A percentile compares a stretch with the other conserved stretches of the same genome.
Evolutionary conservation across 2,888 invertebrate genomes (phyloP).

Genomic region (Yponomeuta malinellus): DNA sequence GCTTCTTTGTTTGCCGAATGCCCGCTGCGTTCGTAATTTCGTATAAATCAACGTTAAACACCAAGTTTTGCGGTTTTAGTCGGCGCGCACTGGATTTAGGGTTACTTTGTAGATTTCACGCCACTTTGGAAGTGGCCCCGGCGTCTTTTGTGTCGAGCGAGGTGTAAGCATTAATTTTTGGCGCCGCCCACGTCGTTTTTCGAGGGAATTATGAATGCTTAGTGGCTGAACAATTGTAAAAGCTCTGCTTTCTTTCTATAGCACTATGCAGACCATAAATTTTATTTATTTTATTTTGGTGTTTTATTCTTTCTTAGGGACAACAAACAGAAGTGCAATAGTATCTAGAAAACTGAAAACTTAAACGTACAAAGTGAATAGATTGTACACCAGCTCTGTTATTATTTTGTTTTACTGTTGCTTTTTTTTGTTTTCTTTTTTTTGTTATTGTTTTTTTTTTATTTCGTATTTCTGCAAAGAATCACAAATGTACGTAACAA

Average conservation of each 20-base stretch:
- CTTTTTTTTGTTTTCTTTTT: too few species aligned
- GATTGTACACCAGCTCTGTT: too few species aligned
- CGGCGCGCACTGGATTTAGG: constrained; percentile 26
- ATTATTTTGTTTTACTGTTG: too few species aligned
- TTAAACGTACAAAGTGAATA: too few species aligned
- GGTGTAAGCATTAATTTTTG: not conserved
- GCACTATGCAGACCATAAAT: not conserved
- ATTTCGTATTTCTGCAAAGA: too few species aligned
- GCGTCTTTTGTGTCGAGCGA: not conserved
- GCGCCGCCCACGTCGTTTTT: not conserved
- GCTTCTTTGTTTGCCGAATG: constrained; percentile 24
- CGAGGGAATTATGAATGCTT: not conserved
- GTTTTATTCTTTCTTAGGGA: too few species aligned
- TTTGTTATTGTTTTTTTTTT: too few species aligned
- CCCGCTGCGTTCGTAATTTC: constrained; percentile 20
- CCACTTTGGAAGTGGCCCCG: not conserved
- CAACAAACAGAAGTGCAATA: too few species aligned
- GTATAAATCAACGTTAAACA: constrained; percentile 33
- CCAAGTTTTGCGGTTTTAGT: constrained; percentile 27
- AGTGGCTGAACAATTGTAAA: too few species aligned
- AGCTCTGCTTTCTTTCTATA: not conserved
- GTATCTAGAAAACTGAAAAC: too few species aligned
- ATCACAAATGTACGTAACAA: too few species aligned
- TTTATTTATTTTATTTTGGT: too few species aligned
- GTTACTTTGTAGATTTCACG: constrained; percentile 19